phyloP scores from a whole-genome alignment of 30 jellyfish, hydroid and myxozoan genomes.

The Nemopilema nomurai region DNA sequence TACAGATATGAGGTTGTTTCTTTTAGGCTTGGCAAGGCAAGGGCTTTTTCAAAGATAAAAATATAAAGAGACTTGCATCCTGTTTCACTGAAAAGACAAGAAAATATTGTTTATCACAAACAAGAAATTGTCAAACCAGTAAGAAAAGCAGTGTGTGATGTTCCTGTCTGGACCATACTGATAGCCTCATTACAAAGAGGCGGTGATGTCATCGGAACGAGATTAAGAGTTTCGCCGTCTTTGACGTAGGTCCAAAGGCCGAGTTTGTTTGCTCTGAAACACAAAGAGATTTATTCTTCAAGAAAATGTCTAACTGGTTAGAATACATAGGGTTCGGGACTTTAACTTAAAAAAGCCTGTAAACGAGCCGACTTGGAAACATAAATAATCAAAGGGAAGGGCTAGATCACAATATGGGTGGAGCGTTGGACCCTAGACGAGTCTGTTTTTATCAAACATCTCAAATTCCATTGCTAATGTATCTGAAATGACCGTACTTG shows the following conservation, averaged over 20 bases:
- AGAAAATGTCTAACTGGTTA: too few species aligned
- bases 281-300: too few species aligned
- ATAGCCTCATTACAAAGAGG: slow-evolving; percentile 79
- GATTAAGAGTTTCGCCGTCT: slow-evolving; percentile 52
- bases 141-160: slow-evolving; percentile 75
- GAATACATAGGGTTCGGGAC: too few species aligned
- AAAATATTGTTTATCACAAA: background rate
- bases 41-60: too few species aligned
- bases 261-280: slow-evolving; percentile 78
- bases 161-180: slow-evolving; percentile 75
- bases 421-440: background rate
- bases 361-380: too few species aligned
- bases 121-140: slow-evolving; percentile 61
- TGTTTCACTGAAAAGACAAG: too few species aligned
- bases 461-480: background rate
- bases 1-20: too few species aligned
- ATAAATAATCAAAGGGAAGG: too few species aligned
- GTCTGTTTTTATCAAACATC: background rate
- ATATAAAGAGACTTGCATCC: too few species aligned
- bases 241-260: slow-evolving; percentile 72
- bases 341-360: too few species aligned
- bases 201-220: slow-evolving; percentile 60
- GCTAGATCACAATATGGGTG: too few species aligned
- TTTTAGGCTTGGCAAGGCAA: too few species aligned
- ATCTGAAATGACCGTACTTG: slow-evolving; percentile 52